phyloP scores from a whole-genome alignment of 2,797 vertebrate species.

The Loris lydekkerianus region DNA sequence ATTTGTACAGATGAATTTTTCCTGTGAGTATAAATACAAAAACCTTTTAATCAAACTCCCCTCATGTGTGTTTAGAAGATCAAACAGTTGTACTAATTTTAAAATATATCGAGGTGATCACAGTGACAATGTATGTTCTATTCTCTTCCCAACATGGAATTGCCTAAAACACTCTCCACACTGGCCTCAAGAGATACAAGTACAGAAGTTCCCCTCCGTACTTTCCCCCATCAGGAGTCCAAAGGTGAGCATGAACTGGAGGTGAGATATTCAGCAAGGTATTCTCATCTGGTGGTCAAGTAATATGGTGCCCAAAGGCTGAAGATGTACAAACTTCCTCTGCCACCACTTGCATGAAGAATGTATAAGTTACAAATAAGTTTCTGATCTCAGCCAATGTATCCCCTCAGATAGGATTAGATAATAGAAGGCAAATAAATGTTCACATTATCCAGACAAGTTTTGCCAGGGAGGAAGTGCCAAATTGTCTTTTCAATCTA shows the following conservation, averaged over 20 bases:
- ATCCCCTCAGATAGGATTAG: background rate
- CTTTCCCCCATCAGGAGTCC: too few species aligned
- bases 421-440: background rate
- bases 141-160: background rate
- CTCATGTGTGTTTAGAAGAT: background rate
- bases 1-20: background rate
- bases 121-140: background rate
- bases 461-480: background rate
- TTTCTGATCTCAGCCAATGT: background rate
- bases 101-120: background rate
- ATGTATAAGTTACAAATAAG: background rate
- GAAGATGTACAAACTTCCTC: background rate
- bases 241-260: background rate
- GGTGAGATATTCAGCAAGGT: background rate
- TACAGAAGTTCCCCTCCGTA: background rate
- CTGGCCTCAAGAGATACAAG: background rate
- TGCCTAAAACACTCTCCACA: background rate
- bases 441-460: background rate
- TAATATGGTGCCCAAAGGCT: background rate
- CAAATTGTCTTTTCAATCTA: background rate
- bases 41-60: background rate
- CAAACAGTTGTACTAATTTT: background rate
- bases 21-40: background rate
- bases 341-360: background rate
- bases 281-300: background rate